Conservation (phyloP, 2,888 invertebrate species). For the Parnassius orleans region DNA sequence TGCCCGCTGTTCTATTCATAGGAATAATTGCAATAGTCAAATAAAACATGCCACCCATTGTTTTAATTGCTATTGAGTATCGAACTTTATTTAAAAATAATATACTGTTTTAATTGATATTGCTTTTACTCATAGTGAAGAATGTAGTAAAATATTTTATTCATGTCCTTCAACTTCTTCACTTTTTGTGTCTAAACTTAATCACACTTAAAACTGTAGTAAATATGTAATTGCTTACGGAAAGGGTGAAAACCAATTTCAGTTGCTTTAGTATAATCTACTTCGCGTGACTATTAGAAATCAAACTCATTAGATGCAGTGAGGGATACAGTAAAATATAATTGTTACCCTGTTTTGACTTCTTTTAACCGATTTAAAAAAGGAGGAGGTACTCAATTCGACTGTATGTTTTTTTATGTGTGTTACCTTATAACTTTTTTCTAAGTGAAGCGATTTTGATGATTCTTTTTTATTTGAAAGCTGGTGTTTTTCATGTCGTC, state of each 20-base stretch:
- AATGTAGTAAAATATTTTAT: constrained; percentile 5
- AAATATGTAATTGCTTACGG: not conserved
- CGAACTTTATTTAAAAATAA: constrained; percentile 22
- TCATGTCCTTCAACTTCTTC: not conserved
- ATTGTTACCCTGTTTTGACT: constrained; percentile 18
- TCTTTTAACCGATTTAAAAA: too few species aligned
- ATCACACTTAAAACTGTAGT: not conserved
- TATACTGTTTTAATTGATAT: constrained; percentile 12
- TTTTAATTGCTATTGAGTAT: constrained; percentile 26
- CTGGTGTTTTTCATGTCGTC: too few species aligned
- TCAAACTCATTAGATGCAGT: constrained; percentile 37
- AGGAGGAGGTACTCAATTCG: too few species aligned
- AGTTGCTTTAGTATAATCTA: constrained; percentile 32
- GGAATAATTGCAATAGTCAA: constrained; percentile 39
- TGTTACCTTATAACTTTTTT: too few species aligned
- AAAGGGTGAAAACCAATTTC: constrained; percentile 20
- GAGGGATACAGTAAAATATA: constrained; percentile 30
- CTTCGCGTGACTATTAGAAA: constrained; percentile 36
- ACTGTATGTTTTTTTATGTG: too few species aligned
- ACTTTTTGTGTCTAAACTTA: not conserved
- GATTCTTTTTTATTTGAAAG: too few species aligned
- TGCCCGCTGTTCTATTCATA: constrained; percentile 31
- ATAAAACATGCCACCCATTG: constrained; percentile 34
- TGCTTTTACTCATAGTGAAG: constrained; percentile 4
- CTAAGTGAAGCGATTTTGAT: too few species aligned